Conservation (phyloP, 2,113 vertebrate genomes). For the Sphyrna mokarran region DNA sequence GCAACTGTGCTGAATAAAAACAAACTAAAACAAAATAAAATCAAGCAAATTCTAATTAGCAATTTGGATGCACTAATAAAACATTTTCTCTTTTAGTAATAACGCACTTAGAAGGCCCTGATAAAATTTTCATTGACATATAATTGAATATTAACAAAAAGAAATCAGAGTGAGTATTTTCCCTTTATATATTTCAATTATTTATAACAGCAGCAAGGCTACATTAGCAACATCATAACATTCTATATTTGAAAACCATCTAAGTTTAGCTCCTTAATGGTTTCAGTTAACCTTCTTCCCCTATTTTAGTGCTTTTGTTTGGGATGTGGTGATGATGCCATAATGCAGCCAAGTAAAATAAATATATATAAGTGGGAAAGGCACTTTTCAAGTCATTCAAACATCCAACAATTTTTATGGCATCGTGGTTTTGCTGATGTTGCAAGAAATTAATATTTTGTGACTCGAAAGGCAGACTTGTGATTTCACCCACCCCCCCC, state of each 20-base stretch:
- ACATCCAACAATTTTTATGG: not conserved
- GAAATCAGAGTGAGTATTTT: not conserved
- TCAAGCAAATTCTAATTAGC: conserved; percentile 9
- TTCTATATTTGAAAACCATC: not conserved
- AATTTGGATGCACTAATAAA: not conserved
- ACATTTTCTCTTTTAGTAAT: conserved; percentile 9
- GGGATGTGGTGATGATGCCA: not conserved
- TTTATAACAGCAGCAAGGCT: not conserved
- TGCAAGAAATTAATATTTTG: not conserved
- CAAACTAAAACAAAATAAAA: too few relatives aligned
- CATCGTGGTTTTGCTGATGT: not conserved
- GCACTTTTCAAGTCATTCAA: not conserved
- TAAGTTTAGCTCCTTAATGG: conserved; percentile 31
- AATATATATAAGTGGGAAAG: not conserved
- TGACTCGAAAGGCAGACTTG: not conserved
- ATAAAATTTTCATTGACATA: not conserved
- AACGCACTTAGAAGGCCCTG: not conserved
- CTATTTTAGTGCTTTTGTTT: not conserved
- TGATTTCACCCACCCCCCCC: not conserved
- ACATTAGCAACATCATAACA: conserved; percentile 4
- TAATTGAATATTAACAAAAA: not conserved
- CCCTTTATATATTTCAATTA: conserved; percentile 20
- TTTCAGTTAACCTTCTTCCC: not conserved
- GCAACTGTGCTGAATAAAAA: too few relatives aligned
- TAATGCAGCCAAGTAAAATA: too few relatives aligned